Base-by-base conservation (phyloP, 23 tunicate species). In the Aplidium turbinatum region DNA sequence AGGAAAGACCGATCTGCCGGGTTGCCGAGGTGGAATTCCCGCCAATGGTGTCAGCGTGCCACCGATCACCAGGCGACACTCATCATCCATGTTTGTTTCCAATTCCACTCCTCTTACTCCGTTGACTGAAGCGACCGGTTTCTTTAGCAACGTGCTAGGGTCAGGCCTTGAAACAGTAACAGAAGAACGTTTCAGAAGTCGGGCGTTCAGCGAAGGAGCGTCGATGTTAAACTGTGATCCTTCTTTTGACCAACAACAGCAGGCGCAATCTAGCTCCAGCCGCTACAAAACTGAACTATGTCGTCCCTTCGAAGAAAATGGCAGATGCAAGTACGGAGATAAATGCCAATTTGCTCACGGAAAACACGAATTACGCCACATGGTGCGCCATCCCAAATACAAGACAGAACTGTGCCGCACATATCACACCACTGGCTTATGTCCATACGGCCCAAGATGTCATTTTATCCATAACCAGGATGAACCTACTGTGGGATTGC, bases 281-380 rank as follows among this genome's bases (percentile, higher is more conserved):
- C 83, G 96, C 22, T 94, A 94, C 60, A 94, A 94, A 64, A 94
- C 99, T 33, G 99, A 94, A 54, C 84, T 94, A 29, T 94, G 99
- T 34, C 75, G 99, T 31, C 88, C 95, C 2, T 94, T 70, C 63
- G 99, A 94, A 72, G 99, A 94, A 72, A 94, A 72, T 63, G 95
- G 95, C 1, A 78, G 69, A 29, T 94, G 99, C 87, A 89, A 89
- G 61, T 94, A 94, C 53, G 99, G 99, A 19, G 93, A 94, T 60
- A 94, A 94, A 52, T 94, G 99, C 68, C 99, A 94, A 69, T 94
- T 94, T 73, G 99, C 99, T 31, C 99, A 94, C 46, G 93, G 95
- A 35, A 82, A 82, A 40, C 93, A 94, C 72, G 99, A 94, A 60
- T 51, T 94, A 16, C 81, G 99, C 38, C 84, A 68, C 38, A 63